Evolutionary conservation across 2,888 invertebrate genomes (phyloP), one percentile per base, ranked within the genome.

Genomic region (Melikaiella ostensackeni): DNA sequence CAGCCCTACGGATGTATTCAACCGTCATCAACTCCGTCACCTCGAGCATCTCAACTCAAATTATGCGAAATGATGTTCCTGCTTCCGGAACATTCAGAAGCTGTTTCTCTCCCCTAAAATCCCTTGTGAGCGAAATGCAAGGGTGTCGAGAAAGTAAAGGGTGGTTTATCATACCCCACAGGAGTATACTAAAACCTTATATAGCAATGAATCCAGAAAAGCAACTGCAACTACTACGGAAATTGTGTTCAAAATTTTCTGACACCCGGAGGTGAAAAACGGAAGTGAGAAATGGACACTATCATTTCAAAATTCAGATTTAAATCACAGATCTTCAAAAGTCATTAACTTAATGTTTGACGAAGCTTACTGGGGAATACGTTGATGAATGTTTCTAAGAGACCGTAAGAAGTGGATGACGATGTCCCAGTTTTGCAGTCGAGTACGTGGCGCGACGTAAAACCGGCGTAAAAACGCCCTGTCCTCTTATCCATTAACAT

Each of bases 61-160:
- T 84, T 85, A 85, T 75, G 80, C 82, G 80, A 85, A 85, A 85
- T 80, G 81, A 85, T 81, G 79, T 77, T 84, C 79, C 80, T 80
- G 83, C 84, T 81, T 83, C 85, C 83, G 84, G 81, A 84, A 84
- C 79, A 80, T 82, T 82, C 82, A 77, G 75, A 77, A 73, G 83
- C 77, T 24, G 24, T 11, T 24, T 57, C 6, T 21, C 57, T 11
- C 1, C 13, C 57, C 57, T 24, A 57, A 24, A 6, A 24, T 24
- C 57, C 24, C 24, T 57, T 6, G 13, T 57, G 24, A 11, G 57
- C 16, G 16, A 27, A 59, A 16, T 59, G 24, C 24, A 21, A 27
- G 59, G 27, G 24, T 59, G 57, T 59, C 13, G 24, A 27, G 27
- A 27, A 59, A 16, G 11, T 13, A 16, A 16, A 27, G 16, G 16